These are phyloP conservation scores for Geodia barretti DNA, from an alignment of 37 sponge, comb jelly and placozoan genomes.

Conservation along the genomic window DNA sequence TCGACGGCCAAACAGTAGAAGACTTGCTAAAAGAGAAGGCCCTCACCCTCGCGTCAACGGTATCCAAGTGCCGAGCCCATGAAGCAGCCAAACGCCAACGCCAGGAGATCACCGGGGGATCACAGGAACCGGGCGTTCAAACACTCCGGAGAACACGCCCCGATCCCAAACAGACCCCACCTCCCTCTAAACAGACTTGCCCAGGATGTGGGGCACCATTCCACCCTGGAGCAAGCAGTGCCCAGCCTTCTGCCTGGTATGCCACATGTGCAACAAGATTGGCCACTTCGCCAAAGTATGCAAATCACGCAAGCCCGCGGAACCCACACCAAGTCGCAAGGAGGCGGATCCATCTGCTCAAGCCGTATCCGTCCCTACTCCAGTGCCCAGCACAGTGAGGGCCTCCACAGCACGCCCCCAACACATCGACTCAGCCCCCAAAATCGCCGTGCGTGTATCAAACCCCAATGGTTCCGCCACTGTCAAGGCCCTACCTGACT, in stretches of 20 bases:
- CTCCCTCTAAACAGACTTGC: not conserved
- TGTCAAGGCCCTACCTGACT: constrained; percentile 22
- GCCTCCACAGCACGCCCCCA: not conserved
- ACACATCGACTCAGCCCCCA: constrained; percentile 25
- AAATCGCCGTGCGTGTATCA: constrained; percentile 9
- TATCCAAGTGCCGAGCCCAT: constrained; percentile 28
- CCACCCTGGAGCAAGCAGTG: constrained; percentile 28
- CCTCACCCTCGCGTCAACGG: constrained; percentile 19
- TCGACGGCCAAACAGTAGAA: constrained; percentile 25
- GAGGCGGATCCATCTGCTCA: not conserved
- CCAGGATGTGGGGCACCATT: constrained; percentile 29
- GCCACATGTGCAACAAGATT: constrained; percentile 22
- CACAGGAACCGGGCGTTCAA: not conserved
- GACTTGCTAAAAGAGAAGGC: constrained; percentile 1
- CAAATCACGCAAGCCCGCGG: not conserved
- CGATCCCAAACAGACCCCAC: not conserved
- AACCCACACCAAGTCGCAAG: not conserved
- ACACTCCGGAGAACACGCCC: not conserved
- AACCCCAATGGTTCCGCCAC: too few relatives aligned
- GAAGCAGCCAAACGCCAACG: constrained; percentile 42
- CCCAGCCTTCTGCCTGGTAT: constrained; percentile 6
- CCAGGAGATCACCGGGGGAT: not conserved
- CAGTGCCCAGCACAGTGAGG: not conserved
- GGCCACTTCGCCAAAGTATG: constrained; percentile 35
- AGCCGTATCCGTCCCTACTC: not conserved